These are phyloP conservation scores for Natator depressus DNA, from an alignment of 2,113 vertebrate genomes.

Conservation along the genomic window DNA sequence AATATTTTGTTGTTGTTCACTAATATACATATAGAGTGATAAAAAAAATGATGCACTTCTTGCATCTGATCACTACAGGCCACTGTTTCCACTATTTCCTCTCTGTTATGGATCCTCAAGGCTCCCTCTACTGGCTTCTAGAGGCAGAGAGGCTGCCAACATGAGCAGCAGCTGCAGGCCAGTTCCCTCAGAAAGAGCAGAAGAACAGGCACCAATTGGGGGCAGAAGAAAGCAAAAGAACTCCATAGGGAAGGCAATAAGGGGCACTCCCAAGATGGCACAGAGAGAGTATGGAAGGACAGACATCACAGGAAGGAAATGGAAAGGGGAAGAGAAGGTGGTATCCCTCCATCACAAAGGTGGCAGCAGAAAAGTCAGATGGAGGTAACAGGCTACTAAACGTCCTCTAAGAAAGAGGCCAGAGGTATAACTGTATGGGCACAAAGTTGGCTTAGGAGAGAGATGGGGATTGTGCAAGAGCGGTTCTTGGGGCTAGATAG, in stretches of 20 bases:
- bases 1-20: background rate
- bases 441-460: too few relatives aligned
- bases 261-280: background rate
- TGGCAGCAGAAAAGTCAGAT: too few relatives aligned
- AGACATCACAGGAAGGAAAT: background rate
- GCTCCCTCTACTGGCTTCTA: background rate
- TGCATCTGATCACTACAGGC: background rate
- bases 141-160: background rate
- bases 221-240: background rate
- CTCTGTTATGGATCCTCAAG: background rate
- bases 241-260: background rate
- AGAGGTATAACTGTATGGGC: background rate
- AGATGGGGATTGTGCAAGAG: background rate
- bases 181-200: background rate
- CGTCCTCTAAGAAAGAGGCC: background rate
- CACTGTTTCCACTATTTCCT: background rate
- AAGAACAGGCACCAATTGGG: background rate
- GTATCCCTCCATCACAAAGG: too few relatives aligned
- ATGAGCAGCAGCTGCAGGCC: background rate
- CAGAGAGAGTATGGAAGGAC: background rate
- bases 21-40: background rate
- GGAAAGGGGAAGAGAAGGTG: background rate
- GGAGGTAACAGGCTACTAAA: background rate
- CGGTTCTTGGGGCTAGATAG: background rate
- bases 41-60: background rate